Percentiles rank a stretch among this genome's conserved stretches.
These are phyloP conservation scores for Drosophila melanogaster DNA, from an alignment of 1,140 invertebrate species.

Conservation along the genomic window DNA sequence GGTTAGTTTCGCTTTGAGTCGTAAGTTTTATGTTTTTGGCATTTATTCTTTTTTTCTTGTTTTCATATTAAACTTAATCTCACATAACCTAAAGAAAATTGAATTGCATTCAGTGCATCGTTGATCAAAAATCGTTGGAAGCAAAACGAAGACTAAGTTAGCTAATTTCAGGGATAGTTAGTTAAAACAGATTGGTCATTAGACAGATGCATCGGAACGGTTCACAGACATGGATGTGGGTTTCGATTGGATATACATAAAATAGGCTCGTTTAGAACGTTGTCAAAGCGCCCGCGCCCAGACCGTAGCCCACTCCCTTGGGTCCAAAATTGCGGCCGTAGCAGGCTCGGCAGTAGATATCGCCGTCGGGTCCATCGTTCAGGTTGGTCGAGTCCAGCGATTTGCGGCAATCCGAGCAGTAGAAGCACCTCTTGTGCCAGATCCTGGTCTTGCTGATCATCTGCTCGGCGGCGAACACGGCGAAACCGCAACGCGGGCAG, in stretches of 20 bases:
- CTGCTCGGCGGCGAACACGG: constrained; percentile 96
- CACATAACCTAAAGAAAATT: constrained; percentile 79
- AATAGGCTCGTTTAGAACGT: constrained; percentile 88
- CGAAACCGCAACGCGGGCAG: constrained; percentile 93
- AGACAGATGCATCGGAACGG: constrained; percentile 60
- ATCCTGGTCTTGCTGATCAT: constrained; percentile 96
- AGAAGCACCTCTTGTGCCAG: constrained; percentile 98
- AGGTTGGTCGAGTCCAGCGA: constrained; percentile 96
- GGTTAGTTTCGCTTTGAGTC: constrained; percentile 55
- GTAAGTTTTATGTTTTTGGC: constrained; percentile 45
- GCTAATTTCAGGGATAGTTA: constrained; percentile 54
- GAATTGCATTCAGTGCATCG: constrained; percentile 52
- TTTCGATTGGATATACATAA: constrained; percentile 21
- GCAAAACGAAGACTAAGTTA: constrained; percentile 76
- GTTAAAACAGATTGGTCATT: constrained; percentile 53
- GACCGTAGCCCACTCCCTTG: constrained; percentile 95
- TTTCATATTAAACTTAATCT: constrained; percentile 74
- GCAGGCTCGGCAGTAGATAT: constrained; percentile 97
- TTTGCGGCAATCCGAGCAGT: constrained; percentile 95
- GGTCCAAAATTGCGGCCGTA: constrained; percentile 97
- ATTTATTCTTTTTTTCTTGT: constrained; percentile 33
- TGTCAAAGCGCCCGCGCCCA: constrained; percentile 94
- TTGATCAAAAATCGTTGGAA: constrained; percentile 82
- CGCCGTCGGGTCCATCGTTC: constrained; percentile 95
- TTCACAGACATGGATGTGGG: constrained; percentile 41